These are phyloP conservation scores for Spodoptera exigua DNA, from an alignment of 2,888 invertebrate genomes.

Conservation along the genomic window DNA sequence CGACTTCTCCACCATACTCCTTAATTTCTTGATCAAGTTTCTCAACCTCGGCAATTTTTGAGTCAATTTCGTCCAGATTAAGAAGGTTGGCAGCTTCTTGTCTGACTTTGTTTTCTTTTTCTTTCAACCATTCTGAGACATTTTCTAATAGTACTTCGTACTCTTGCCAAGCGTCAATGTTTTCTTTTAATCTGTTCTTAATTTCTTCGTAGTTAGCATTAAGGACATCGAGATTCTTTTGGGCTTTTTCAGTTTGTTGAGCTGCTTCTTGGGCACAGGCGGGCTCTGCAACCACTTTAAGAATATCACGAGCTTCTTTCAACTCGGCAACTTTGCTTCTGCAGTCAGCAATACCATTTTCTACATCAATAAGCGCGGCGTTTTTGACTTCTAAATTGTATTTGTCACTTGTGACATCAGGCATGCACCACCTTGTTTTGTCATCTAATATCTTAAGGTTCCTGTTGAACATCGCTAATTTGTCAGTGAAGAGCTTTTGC, in stretches of 20 bases:
- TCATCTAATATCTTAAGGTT: constrained; percentile 95
- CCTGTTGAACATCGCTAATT: constrained; percentile 94
- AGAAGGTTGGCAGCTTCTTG: constrained; percentile 92
- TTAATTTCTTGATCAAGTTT: constrained; percentile 90
- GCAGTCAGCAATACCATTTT: constrained; percentile 92
- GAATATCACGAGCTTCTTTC: constrained; percentile 91
- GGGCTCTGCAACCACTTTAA: constrained; percentile 93
- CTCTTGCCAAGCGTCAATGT: constrained; percentile 93
- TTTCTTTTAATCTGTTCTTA: constrained; percentile 91
- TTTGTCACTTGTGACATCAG: constrained; percentile 96
- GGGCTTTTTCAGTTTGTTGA: constrained; percentile 91
- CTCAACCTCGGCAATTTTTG: constrained; percentile 91
- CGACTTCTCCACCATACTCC: constrained; percentile 91
- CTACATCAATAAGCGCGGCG: constrained; percentile 93
- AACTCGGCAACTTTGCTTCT: constrained; percentile 91
- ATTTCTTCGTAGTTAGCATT: constrained; percentile 92
- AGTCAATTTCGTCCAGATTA: constrained; percentile 91
- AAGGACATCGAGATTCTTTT: constrained; percentile 92
- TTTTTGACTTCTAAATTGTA: constrained; percentile 97
- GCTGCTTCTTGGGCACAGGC: constrained; percentile 91
- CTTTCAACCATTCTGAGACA: constrained; percentile 93
- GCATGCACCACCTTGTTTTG: constrained; percentile 97
- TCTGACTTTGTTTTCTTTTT: constrained; percentile 93
- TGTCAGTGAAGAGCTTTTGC: constrained; percentile 96
- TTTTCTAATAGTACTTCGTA: constrained; percentile 94